phyloP scores from a whole-genome alignment of 2,113 vertebrate genomes.

The Cebus imitator region DNA sequence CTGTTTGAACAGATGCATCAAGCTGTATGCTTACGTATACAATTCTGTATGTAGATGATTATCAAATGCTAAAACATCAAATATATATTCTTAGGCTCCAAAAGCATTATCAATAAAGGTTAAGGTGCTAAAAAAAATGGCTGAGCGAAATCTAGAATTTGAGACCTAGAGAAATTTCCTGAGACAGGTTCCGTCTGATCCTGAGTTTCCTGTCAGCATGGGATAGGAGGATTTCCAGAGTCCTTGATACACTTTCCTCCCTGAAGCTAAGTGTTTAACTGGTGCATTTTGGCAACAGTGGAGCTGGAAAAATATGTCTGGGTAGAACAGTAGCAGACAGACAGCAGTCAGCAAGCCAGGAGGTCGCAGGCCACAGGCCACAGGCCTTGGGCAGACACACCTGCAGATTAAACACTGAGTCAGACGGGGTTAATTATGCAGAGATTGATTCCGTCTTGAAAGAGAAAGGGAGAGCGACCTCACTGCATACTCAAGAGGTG shows the following conservation, averaged over 20 bases:
- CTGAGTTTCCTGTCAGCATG: background rate
- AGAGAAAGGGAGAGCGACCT: background rate
- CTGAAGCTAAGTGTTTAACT: background rate
- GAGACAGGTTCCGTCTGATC: background rate
- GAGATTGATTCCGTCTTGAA: background rate
- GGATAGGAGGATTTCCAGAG: background rate
- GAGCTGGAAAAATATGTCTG: background rate
- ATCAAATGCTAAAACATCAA: background rate
- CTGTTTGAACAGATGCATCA: background rate
- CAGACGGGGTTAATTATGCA: background rate
- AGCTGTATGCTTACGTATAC: background rate
- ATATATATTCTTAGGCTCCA: background rate
- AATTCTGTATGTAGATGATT: background rate
- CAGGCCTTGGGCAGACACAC: background rate
- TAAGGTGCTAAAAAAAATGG: background rate
- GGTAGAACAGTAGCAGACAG: background rate
- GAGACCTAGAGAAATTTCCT: background rate
- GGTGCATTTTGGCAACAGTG: background rate
- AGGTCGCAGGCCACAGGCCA: no score
- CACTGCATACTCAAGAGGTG: background rate
- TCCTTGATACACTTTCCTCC: background rate
- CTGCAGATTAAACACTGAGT: background rate
- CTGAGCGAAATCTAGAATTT: background rate
- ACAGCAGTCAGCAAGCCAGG: fast-evolving
- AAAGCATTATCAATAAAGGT: background rate